These are phyloP conservation scores for Mungos mungo DNA, from an alignment of 2,113 vertebrate species.

Conservation along the genomic window DNA sequence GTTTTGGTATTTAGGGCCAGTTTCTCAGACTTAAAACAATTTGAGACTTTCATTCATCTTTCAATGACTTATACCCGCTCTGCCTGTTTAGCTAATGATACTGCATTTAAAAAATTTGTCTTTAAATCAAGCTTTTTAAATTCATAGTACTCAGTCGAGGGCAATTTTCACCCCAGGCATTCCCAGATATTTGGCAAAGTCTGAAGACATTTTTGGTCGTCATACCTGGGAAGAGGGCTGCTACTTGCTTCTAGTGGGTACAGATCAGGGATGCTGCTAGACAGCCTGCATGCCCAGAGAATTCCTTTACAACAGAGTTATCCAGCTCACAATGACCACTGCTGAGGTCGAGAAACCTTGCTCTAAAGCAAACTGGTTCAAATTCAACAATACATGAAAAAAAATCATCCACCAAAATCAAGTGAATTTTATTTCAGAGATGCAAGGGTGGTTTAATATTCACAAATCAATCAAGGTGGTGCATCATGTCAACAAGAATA, in stretches of 20 bases:
- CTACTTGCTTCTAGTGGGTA: background rate
- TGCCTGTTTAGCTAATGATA: background rate
- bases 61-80: background rate
- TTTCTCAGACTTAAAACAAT: background rate
- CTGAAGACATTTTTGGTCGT: background rate
- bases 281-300: background rate
- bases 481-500: background rate
- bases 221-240: background rate
- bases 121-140: background rate
- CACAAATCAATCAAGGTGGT: background rate
- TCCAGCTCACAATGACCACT: too few species aligned
- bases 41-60: conserved; percentile 6
- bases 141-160: background rate
- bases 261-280: background rate
- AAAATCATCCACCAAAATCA: background rate
- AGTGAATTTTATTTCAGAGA: background rate
- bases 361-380: background rate
- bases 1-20: background rate
- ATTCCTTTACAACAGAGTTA: background rate
- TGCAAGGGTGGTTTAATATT: background rate
- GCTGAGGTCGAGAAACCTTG: background rate
- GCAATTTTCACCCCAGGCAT: background rate
- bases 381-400: background rate
- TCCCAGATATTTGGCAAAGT: background rate
- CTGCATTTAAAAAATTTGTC: background rate